Evolutionary conservation across 2,113 vertebrate genomes (phyloP).

Genomic region (Pseudolaguvia tuberculata): DNA sequence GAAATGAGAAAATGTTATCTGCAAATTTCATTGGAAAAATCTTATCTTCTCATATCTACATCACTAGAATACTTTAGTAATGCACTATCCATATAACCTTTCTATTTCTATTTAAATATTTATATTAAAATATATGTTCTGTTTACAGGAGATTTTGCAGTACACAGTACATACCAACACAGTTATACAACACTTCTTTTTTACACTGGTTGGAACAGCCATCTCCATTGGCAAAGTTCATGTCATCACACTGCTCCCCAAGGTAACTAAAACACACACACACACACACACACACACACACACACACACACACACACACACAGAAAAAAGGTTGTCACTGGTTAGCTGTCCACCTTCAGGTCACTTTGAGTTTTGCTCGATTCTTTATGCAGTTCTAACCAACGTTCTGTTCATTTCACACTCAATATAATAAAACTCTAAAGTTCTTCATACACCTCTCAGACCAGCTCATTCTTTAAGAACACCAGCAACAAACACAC

Average conservation of each 20-base stretch:
- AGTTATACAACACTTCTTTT: constrained; percentile 91
- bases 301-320: constrained; percentile 17
- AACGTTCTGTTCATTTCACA: no score
- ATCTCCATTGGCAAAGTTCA: constrained; percentile 88
- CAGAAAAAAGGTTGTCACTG: no score
- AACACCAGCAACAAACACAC: no score
- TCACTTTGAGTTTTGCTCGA: no score
- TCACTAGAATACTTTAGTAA: neutral
- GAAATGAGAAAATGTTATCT: neutral
- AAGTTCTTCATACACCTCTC: no score
- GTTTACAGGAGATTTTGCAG: neutral
- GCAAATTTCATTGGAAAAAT: neutral
- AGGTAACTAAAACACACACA: constrained; percentile 67
- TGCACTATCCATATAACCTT: neutral
- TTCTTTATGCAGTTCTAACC: no score
- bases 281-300: constrained; percentile 29
- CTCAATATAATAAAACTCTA: no score
- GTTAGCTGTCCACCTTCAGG: no score
- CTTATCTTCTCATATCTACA: no score
- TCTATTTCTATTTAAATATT: neutral
- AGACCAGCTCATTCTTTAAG: no score
- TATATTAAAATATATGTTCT: neutral
- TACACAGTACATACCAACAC: constrained; percentile 82
- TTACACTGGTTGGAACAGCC: constrained; percentile 92
- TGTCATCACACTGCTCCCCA: constrained; percentile 94